Conservation (phyloP, 2,113 vertebrate genomes). For the Bufo gargarizans region DNA sequence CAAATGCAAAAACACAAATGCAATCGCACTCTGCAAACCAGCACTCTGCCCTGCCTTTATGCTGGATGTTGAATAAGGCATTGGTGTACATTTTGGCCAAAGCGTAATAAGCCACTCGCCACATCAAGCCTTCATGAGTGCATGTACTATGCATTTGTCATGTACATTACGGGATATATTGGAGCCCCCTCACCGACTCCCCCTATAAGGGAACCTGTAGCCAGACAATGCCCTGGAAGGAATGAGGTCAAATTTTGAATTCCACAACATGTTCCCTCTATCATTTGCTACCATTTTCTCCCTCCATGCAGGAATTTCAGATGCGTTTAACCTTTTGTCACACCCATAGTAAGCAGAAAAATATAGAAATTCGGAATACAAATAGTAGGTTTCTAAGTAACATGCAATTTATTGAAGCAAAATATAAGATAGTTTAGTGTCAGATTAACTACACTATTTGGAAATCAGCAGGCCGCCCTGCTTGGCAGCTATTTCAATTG, state of each 20-base stretch:
- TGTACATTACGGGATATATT: background rate
- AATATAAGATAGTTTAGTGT: constrained; percentile 74
- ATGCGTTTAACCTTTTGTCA: constrained; percentile 54
- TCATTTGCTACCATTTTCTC: constrained; percentile 59
- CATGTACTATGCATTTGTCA: background rate
- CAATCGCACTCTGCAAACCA: no score
- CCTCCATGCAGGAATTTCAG: constrained; percentile 66
- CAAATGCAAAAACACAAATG: no score
- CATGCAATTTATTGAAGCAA: constrained; percentile 70
- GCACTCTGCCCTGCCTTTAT: no score
- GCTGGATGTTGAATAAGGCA: no score
- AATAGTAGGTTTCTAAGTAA: constrained; percentile 79
- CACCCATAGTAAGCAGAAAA: constrained; percentile 44
- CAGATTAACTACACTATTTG: constrained; percentile 77
- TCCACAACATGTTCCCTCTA: background rate
- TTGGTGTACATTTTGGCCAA: no score
- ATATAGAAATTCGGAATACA: constrained; percentile 61
- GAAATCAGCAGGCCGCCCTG: constrained; percentile 74
- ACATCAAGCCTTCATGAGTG: no score
- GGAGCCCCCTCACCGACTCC: background rate
- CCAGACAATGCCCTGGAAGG: background rate
- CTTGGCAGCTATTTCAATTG: constrained; percentile 73
- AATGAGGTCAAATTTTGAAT: background rate
- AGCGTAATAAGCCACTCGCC: no score
- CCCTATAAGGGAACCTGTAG: background rate